phyloP scores from a whole-genome alignment of 2,113 vertebrate species.

The Gnathochromis pfefferi region DNA sequence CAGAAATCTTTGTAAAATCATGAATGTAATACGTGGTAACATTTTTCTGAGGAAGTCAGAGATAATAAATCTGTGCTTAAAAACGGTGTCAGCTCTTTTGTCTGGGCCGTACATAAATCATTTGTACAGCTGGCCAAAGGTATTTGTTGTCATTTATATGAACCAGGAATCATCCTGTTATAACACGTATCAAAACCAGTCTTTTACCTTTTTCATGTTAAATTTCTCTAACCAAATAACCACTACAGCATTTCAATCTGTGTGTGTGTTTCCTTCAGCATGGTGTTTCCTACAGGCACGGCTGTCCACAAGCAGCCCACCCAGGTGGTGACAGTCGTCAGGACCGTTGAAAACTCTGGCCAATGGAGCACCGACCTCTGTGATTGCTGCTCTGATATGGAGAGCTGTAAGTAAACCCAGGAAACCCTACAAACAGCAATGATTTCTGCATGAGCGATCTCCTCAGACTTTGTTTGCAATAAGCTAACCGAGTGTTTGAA shows the following conservation, averaged over 20 bases:
- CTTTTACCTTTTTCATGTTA: accelerated
- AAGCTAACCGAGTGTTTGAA: no score
- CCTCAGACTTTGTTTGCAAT: no score
- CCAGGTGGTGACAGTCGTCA: background rate
- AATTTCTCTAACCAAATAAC: background rate
- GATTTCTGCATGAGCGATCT: no score
- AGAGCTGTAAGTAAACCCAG: accelerated
- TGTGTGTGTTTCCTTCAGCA: background rate
- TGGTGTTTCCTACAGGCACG: background rate
- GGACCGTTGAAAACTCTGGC: background rate
- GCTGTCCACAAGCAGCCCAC: accelerated
- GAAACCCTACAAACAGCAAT: no score
- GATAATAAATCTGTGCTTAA: background rate
- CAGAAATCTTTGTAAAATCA: background rate
- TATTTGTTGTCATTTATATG: background rate
- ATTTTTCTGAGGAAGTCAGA: accelerated
- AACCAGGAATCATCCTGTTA: no score
- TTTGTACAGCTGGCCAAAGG: accelerated
- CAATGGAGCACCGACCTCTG: background rate
- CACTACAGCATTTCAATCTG: accelerated
- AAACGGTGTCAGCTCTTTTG: background rate
- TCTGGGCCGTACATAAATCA: background rate
- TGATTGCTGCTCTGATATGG: background rate
- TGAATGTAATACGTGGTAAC: background rate
- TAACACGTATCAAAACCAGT: no score